Evolutionary conservation across 2,888 invertebrate species (phyloP).

Genomic region (Limnephilus marmoratus): DNA sequence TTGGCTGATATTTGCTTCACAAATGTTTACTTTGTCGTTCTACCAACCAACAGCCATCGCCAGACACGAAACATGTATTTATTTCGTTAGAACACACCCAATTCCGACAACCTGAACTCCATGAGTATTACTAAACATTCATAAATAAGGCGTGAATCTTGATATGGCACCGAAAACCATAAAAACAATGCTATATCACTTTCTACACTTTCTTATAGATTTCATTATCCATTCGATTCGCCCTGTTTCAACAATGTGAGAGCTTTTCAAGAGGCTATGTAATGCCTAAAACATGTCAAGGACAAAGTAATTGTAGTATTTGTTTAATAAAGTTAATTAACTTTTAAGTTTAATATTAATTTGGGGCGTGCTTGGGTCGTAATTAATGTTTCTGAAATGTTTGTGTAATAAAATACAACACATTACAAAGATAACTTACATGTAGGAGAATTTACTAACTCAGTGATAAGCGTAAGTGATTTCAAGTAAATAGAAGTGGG

Average conservation of each 20-base stretch:
- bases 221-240: neutral
- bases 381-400: no score
- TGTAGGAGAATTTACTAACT: no score
- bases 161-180: neutral
- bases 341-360: no score
- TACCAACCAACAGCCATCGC: neutral
- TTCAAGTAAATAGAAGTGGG: no score
- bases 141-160: neutral
- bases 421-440: no score
- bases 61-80: slow-evolving; percentile 16
- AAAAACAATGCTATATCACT: neutral
- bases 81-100: neutral
- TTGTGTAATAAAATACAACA: no score
- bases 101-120: neutral
- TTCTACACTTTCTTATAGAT: neutral
- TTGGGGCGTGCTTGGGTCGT: no score
- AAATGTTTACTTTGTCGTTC: slow-evolving; percentile 13
- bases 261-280: neutral
- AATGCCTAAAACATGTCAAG: neutral
- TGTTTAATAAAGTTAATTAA: neutral
- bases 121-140: neutral
- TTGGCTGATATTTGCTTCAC: neutral
- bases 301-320: neutral
- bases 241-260: neutral
- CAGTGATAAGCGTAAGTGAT: no score